These are phyloP conservation scores for Machaerirhynchus nigripectus DNA, from an alignment of 2,113 vertebrate species.

Conservation along the genomic window DNA sequence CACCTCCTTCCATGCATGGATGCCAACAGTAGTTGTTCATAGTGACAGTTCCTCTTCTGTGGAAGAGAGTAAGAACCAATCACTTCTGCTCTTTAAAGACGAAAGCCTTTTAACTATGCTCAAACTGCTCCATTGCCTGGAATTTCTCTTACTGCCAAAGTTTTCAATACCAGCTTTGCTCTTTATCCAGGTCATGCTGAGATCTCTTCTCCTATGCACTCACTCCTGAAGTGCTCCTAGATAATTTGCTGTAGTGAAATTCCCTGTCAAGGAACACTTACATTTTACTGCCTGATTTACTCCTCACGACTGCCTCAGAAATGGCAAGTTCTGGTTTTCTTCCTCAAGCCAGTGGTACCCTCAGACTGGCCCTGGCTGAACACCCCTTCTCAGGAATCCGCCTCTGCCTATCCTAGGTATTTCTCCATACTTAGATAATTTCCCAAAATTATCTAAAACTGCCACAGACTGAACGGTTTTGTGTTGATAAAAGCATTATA, in stretches of 20 bases:
- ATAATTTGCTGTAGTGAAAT: not conserved
- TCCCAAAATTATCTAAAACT: not conserved
- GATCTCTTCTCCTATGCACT: not conserved
- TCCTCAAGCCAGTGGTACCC: not conserved
- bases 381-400: accelerated
- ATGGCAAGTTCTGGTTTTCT: not conserved
- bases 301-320: not conserved
- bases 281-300: not conserved
- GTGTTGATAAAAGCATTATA: not conserved
- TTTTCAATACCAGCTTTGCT: not conserved
- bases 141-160: not conserved
- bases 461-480: accelerated
- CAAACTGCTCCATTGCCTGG: not conserved
- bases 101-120: not conserved
- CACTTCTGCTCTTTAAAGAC: not conserved
- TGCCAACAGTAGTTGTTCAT: not conserved
- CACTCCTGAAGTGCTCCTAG: not conserved
- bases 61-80: not conserved
- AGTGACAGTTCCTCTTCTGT: not conserved
- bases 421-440: not conserved
- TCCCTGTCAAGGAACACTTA: not conserved
- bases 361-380: not conserved
- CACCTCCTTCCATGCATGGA: not conserved
- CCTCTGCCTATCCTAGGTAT: not conserved
- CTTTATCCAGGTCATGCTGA: not conserved